phyloP scores from a whole-genome alignment of 2,797 vertebrate species.

The Microhierax caerulescens region DNA sequence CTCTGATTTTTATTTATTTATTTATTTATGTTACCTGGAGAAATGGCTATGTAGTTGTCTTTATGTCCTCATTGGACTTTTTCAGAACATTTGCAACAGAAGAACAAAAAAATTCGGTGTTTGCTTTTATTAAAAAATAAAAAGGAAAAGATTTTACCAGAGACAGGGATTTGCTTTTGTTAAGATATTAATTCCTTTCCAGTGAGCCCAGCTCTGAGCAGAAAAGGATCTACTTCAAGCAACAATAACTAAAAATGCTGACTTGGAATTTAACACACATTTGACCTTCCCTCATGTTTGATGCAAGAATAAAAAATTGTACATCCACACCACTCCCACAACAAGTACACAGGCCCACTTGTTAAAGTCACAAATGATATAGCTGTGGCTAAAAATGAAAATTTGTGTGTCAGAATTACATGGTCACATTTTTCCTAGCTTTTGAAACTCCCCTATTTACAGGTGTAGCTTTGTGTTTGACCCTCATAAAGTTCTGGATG shows the following conservation, averaged over 20 bases:
- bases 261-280: not conserved
- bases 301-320: not conserved
- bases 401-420: not conserved
- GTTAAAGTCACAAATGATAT: not conserved
- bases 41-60: not conserved
- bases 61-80: not conserved
- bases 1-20: not conserved
- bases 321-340: not conserved
- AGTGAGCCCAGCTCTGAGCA: not conserved
- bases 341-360: not conserved
- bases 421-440: not conserved
- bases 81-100: not conserved
- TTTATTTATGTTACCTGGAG: not conserved
- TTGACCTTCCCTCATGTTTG: not conserved
- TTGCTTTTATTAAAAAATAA: not conserved
- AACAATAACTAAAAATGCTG: not conserved
- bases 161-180: not conserved
- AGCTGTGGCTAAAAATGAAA: not conserved
- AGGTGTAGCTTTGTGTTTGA: not conserved
- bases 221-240: not conserved
- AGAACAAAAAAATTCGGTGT: not conserved
- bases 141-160: not conserved
- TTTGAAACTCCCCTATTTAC: not conserved
- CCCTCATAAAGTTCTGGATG: not conserved
- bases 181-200: not conserved